Evolutionary conservation across 2,888 invertebrate genomes (phyloP), one percentile per base, ranked within the genome.

Genomic region (Phymatocera aterrima): DNA sequence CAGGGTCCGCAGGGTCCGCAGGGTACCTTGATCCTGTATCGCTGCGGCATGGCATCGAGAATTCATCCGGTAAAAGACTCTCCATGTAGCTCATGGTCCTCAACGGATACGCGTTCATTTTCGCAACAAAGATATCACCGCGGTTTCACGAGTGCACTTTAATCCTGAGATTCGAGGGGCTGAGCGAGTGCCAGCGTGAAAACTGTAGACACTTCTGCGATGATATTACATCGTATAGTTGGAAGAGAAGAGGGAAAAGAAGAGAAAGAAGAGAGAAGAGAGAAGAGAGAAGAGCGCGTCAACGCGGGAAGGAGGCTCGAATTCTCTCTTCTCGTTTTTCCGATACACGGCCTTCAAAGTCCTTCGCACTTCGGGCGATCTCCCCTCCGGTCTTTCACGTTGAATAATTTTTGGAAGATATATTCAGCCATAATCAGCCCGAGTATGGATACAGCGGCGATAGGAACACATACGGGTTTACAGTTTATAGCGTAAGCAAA

Each of bases 121-220:
- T 15, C 24, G 12, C 1, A 10, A 3, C 12, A 65, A 24, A 65
- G 43, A 65, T 65, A 65, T 65, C 65, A 43, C n/a, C 61, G 18
- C 24, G 43, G 15, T 65, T 43, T 65, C 24, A n/a, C 18, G 24
- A 65, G 65, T 65, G 65, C 43, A 65, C 65, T 65, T 65, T 60
- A 21, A 60, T 28, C 43, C 43, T 40, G 15, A 24, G 24, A 40
- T 65, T 40, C 15, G 28, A 60, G 28, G n/a, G 60, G 60, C 54
- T 54, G 54, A 8, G 4, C 8, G 40, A 60, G 60, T 60, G 60
- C 60, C 60, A 28, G 21, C 28, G 28, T 24, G 51, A 60, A 60
- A 60, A 24, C 60, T 28, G 28, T 28, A 60, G 24, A 60, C 60
- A 6, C 24, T 60, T 15, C 10, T 54, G 54, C n/a, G n/a, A n/a